Percentiles rank a stretch among this genome's conserved stretches.
Evolutionary conservation across 2,797 vertebrate genomes (phyloP).

Genomic region (Enteromius thamalakanensis): DNA sequence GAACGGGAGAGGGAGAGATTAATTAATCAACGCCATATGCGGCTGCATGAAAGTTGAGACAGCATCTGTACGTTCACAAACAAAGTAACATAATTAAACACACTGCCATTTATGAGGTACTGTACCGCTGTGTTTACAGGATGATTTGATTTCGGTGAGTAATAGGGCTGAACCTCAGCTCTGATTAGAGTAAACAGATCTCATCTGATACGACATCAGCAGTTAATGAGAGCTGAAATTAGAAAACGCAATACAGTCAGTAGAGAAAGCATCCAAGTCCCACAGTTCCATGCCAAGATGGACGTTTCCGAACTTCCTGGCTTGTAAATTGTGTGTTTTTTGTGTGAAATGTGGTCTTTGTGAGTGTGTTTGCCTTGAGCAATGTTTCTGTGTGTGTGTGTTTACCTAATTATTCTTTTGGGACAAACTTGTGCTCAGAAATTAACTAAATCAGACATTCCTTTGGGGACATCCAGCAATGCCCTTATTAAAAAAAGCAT

Average conservation of each 20-base stretch:
- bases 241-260: slow-evolving; percentile 22
- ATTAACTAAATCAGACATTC: background rate
- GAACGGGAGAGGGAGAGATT: slow-evolving; percentile 19
- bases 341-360: slow-evolving; percentile 3
- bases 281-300: slow-evolving; percentile 3
- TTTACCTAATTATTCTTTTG: background rate
- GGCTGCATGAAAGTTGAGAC: slow-evolving; percentile 25
- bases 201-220: slow-evolving; percentile 21
- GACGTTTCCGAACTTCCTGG: slow-evolving; percentile 1
- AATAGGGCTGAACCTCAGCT: slow-evolving; percentile 36
- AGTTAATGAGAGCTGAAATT: slow-evolving; percentile 38
- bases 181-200: slow-evolving; percentile 40
- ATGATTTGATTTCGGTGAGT: slow-evolving; percentile 35
- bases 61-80: slow-evolving; percentile 40
- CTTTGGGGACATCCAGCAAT: background rate
- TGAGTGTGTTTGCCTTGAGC: slow-evolving; percentile 6
- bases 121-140: slow-evolving; percentile 34
- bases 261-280: slow-evolving; percentile 1
- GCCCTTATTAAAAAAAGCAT: background rate
- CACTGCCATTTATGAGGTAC: slow-evolving; percentile 29
- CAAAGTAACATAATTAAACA: slow-evolving; percentile 45
- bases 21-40: slow-evolving; percentile 42
- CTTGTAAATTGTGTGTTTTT: slow-evolving; percentile 6
- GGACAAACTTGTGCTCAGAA: slow-evolving; percentile 1
- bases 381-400: background rate